phyloP scores from a whole-genome alignment of 2,797 vertebrate species.

The Spinibarbus caldwelli region DNA sequence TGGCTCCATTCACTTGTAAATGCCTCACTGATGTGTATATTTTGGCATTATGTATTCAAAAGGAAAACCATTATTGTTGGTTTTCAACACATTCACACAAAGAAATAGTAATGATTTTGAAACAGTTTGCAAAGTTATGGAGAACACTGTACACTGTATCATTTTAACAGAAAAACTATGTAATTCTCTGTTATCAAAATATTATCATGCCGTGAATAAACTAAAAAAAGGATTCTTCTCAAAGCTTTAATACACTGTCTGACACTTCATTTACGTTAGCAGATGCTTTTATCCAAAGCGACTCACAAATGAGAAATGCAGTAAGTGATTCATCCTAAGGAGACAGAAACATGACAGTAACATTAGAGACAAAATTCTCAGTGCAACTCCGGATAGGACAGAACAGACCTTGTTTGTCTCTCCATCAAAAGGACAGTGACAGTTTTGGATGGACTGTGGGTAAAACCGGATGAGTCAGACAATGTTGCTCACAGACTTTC shows the following conservation, averaged over 20 bases:
- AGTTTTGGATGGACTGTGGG: slow-evolving; percentile 36
- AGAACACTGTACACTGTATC: not conserved
- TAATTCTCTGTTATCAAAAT: not conserved
- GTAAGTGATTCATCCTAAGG: not conserved
- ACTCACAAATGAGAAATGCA: not conserved
- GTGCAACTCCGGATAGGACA: not conserved
- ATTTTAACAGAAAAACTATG: not conserved
- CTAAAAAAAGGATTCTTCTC: not conserved
- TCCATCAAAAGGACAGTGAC: slow-evolving; percentile 8
- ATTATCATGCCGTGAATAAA: not conserved
- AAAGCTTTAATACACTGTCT: not conserved
- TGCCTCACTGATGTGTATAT: not conserved
- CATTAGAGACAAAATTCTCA: not conserved
- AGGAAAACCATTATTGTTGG: not conserved
- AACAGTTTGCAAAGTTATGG: not conserved
- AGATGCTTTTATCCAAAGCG: not conserved
- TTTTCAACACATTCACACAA: not conserved
- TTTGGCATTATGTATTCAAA: not conserved
- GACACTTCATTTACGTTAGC: slow-evolving; percentile 4
- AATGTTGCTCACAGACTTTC: slow-evolving; percentile 2
- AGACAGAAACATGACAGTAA: not conserved
- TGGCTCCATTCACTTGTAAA: not conserved
- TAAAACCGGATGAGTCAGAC: slow-evolving; percentile 20
- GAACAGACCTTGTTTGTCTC: slow-evolving; percentile 32
- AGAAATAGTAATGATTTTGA: not conserved